Evolutionary conservation across 2,888 invertebrate species (phyloP).

Genomic region (Drosophila antonietae): DNA sequence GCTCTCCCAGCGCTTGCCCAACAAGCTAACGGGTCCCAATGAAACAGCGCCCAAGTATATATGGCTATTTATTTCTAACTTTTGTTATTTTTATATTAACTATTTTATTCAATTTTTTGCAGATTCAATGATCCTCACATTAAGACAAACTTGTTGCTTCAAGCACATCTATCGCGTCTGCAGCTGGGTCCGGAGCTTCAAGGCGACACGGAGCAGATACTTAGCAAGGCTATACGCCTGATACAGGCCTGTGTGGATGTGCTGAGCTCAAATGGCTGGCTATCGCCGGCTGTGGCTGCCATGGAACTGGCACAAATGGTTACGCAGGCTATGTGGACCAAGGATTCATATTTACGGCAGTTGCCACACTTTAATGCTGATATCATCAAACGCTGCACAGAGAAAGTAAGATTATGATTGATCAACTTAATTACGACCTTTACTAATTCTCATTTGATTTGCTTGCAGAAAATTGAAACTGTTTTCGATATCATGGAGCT

Average conservation of each 20-base stretch:
- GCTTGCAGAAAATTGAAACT: slow-evolving; percentile 87
- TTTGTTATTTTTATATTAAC: background rate
- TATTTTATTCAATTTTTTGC: background rate
- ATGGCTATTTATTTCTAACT: background rate
- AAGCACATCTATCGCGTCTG: slow-evolving; percentile 97
- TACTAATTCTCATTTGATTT: background rate
- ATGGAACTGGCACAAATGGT: slow-evolving; percentile 99
- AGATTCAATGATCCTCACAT: slow-evolving; percentile 98
- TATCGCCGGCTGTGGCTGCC: slow-evolving; percentile 98
- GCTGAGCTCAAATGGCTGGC: slow-evolving; percentile 97
- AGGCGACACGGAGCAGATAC: slow-evolving; percentile 96
- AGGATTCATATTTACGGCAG: slow-evolving; percentile 98
- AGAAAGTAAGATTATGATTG: slow-evolving; percentile 86
- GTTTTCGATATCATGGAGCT: slow-evolving; percentile 92
- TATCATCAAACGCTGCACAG: slow-evolving; percentile 95
- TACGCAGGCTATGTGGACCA: slow-evolving; percentile 99
- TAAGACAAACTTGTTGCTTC: slow-evolving; percentile 97
- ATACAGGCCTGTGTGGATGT: slow-evolving; percentile 99
- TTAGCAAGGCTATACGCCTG: slow-evolving; percentile 92
- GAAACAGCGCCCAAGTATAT: slow-evolving; percentile 89
- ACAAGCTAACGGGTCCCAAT: slow-evolving; percentile 87
- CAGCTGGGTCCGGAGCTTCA: slow-evolving; percentile 98
- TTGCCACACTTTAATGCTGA: slow-evolving; percentile 97
- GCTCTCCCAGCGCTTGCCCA: slow-evolving; percentile 86
- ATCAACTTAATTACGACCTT: background rate